These are phyloP conservation scores for Petrocephalus schoutedeni DNA, from an alignment of 2,797 vertebrate species.

Conservation along the genomic window DNA sequence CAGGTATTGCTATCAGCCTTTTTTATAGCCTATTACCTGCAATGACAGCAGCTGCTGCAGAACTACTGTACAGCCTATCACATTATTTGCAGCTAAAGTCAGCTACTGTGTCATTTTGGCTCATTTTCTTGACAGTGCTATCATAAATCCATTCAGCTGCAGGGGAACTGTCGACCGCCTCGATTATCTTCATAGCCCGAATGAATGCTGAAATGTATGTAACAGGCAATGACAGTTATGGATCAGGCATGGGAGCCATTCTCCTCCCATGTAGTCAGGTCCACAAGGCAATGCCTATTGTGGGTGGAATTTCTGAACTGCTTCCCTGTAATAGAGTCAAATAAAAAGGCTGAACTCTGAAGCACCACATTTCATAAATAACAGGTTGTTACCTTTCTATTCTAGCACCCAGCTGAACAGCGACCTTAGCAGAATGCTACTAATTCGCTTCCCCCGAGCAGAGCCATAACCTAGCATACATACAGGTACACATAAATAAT, in stretches of 20 bases:
- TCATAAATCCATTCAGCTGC: constrained; percentile 99
- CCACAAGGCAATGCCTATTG: constrained; percentile 69
- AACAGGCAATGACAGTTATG: constrained; percentile 99
- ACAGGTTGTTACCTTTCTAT: constrained; percentile 33
- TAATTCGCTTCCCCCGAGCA: constrained; percentile 14
- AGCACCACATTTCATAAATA: constrained; percentile 53
- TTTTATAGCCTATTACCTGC: constrained; percentile 99
- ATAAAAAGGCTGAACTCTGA: constrained; percentile 78
- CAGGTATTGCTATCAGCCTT: constrained; percentile 99
- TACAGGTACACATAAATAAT: not conserved
- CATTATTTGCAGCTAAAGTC: constrained; percentile 99
- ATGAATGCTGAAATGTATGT: constrained; percentile 99
- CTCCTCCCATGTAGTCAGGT: constrained; percentile 72
- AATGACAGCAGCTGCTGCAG: constrained; percentile 99
- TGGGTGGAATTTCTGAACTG: constrained; percentile 69
- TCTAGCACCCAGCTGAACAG: not conserved
- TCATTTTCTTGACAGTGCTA: constrained; percentile 99
- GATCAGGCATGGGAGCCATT: constrained; percentile 96
- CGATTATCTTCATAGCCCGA: constrained; percentile 99
- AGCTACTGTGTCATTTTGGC: constrained; percentile 99
- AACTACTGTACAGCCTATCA: constrained; percentile 98
- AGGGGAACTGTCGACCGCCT: constrained; percentile 99
- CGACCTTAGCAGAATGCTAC: not conserved
- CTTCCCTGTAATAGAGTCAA: constrained; percentile 75
- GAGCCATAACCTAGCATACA: not conserved